Conservation (phyloP, 1,140 invertebrate genomes). For the Scylla paramamosain region DNA sequence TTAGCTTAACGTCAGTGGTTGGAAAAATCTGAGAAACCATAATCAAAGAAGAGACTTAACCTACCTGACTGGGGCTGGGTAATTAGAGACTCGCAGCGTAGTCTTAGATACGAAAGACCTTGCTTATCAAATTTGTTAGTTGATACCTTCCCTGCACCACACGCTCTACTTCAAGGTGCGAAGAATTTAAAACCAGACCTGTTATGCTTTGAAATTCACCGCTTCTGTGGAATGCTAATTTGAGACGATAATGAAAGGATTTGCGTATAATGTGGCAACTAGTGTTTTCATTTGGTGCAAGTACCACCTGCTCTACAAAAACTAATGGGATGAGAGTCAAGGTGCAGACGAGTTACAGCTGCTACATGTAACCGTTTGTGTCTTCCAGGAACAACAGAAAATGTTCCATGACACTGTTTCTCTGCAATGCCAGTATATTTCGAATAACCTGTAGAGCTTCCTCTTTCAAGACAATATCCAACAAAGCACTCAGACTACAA, state of each 20-base stretch:
- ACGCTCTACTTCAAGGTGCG: not conserved
- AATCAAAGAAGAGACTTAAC: not conserved
- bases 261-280: not conserved
- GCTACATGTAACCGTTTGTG: no score
- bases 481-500: no score
- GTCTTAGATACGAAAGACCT: not conserved
- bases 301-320: not conserved
- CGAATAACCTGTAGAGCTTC: no score
- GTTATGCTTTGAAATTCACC: not conserved
- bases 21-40: not conserved
- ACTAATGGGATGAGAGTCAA: no score
- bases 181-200: constrained; percentile 14
- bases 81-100: not conserved
- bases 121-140: not conserved
- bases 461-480: no score
- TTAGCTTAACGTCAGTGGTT: not conserved
- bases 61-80: not conserved
- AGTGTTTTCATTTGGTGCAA: not conserved
- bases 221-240: constrained; percentile 1
- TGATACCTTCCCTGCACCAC: not conserved
- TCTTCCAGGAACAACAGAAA: no score
- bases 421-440: no score
- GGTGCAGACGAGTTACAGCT: no score
- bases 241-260: not conserved
- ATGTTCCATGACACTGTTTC: no score